Evolutionary conservation across 2,888 invertebrate genomes (phyloP).

Genomic region (Patella depressa): DNA sequence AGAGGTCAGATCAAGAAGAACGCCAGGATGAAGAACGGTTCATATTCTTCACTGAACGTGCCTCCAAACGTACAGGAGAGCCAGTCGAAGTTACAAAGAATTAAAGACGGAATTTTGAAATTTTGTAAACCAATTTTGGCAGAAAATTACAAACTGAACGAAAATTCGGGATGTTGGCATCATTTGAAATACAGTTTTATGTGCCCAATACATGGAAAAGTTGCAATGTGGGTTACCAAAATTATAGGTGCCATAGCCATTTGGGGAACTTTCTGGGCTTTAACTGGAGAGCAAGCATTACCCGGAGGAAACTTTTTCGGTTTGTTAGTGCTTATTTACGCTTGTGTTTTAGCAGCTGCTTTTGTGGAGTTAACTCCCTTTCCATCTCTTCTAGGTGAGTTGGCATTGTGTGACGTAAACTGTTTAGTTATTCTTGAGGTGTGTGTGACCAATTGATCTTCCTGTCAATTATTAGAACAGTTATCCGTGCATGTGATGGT

Average conservation of each 20-base stretch:
- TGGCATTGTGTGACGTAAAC: background rate
- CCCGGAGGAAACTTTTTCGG: background rate
- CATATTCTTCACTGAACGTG: background rate
- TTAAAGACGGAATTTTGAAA: too few relatives aligned
- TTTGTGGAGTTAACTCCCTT: background rate
- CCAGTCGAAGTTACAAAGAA: too few relatives aligned
- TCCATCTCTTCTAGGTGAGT: background rate
- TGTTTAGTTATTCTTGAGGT: too few relatives aligned
- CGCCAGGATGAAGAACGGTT: background rate
- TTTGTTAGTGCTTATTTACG: background rate
- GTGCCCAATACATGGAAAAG: background rate
- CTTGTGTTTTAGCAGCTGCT: slow-evolving; percentile 1
- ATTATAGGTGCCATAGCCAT: background rate
- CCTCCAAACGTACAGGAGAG: too few relatives aligned
- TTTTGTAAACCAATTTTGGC: too few relatives aligned
- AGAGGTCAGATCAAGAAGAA: too few relatives aligned
- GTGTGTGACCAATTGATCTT: too few relatives aligned
- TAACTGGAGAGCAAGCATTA: background rate
- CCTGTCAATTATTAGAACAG: too few relatives aligned
- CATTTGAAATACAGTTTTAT: background rate
- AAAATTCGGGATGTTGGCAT: too few relatives aligned
- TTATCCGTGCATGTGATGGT: too few relatives aligned
- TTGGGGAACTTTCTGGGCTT: background rate
- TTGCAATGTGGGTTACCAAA: background rate
- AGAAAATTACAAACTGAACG: too few relatives aligned